Evolutionary conservation across 37 sponge, comb jelly and placozoan species (phyloP).

Genomic region (Dysidea cf. avara): DNA sequence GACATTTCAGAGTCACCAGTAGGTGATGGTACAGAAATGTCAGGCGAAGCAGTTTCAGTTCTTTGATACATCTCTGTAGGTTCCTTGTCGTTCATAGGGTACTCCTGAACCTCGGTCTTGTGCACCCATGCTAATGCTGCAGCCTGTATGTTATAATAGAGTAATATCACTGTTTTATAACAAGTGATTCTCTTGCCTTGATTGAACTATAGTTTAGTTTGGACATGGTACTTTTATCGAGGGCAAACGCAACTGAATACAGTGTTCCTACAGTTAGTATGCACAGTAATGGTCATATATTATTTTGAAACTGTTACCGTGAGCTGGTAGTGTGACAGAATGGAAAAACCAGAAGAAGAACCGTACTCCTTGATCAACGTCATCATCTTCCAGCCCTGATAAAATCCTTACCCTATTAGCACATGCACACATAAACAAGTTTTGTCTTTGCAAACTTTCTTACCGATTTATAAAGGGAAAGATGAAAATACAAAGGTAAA

Average conservation of each 20-base stretch:
- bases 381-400: not conserved
- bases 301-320: constrained; percentile 5
- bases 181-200: no score
- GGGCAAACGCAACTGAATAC: constrained; percentile 46
- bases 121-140: no score
- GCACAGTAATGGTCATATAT: not conserved
- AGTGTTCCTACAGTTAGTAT: constrained; percentile 9
- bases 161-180: no score
- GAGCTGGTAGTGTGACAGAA: constrained; percentile 19
- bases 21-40: no score
- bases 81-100: no score
- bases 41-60: no score
- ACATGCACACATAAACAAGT: not conserved
- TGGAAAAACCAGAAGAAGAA: constrained; percentile 42
- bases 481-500: constrained; percentile 19
- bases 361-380: not conserved
- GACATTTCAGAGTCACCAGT: no score
- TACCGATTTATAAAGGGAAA: constrained; percentile 32
- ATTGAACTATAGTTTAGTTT: constrained; percentile 17
- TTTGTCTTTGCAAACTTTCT: no score
- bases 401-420: constrained; percentile 7
- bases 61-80: no score
- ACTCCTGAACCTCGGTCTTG: no score
- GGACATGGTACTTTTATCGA: constrained; percentile 29
- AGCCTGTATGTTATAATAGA: no score